Evolutionary conservation across 2,113 vertebrate genomes (phyloP).

Genomic region (Daboia siamensis): DNA sequence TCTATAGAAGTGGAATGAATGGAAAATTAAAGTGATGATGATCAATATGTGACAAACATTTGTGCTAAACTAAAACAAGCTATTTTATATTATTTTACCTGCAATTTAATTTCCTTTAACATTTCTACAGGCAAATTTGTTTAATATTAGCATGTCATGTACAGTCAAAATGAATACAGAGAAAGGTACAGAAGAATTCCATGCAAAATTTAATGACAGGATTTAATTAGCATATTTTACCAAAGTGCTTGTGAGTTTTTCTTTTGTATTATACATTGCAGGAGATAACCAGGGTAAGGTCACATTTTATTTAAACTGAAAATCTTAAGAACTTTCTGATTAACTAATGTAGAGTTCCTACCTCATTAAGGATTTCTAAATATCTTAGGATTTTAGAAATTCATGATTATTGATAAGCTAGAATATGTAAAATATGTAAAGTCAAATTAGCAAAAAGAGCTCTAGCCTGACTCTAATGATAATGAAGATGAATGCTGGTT

Average conservation of each 20-base stretch:
- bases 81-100: constrained; percentile 36
- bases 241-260: constrained; percentile 60
- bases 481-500: constrained; percentile 39
- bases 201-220: constrained; percentile 59
- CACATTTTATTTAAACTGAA: constrained; percentile 46
- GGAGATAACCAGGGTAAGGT: constrained; percentile 49
- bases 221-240: constrained; percentile 61
- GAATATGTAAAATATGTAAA: constrained; percentile 66
- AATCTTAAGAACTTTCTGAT: constrained; percentile 57
- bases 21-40: neutral
- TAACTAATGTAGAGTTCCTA: constrained; percentile 56
- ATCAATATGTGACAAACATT: constrained; percentile 18
- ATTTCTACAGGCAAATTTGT: constrained; percentile 40
- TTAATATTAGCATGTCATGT: constrained; percentile 12
- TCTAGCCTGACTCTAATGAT: constrained; percentile 47
- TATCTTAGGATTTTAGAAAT: constrained; percentile 61
- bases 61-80: neutral
- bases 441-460: constrained; percentile 54
- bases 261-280: constrained; percentile 50
- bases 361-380: constrained; percentile 63
- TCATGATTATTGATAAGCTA: constrained; percentile 67
- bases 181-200: constrained; percentile 51
- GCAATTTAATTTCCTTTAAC: constrained; percentile 52
- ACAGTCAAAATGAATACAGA: constrained; percentile 54
- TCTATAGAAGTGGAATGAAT: neutral